phyloP scores from a whole-genome alignment of 2,797 vertebrate species.

The Galaxias olidus region DNA sequence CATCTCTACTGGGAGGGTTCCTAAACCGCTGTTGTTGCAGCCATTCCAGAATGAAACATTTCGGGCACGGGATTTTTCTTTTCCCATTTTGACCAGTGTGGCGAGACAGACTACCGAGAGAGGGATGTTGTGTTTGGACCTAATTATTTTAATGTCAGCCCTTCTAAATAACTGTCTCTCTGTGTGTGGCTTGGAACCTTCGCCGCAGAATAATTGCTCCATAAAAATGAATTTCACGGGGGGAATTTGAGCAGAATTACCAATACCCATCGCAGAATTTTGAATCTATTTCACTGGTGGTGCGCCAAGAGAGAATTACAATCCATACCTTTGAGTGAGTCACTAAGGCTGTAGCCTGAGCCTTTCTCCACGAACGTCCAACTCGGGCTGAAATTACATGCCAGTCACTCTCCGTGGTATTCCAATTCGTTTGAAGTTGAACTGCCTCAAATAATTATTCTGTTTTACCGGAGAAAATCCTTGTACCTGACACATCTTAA shows the following conservation, averaged over 20 bases:
- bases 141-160: neutral
- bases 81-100: neutral
- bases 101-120: neutral
- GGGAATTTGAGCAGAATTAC: neutral
- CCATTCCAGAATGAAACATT: neutral
- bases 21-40: neutral
- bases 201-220: neutral
- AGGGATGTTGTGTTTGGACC: neutral
- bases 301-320: conserved; percentile 27
- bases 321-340: conserved; percentile 36
- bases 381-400: conserved; percentile 52
- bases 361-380: conserved; percentile 46
- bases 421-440: conserved; percentile 57
- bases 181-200: neutral
- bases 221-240: neutral
- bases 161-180: neutral
- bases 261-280: conserved; percentile 40
- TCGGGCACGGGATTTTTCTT: neutral
- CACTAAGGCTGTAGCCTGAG: conserved; percentile 41
- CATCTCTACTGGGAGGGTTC: neutral
- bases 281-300: conserved; percentile 25
- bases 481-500: conserved; percentile 56
- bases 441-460: conserved; percentile 55
- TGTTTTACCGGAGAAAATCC: conserved; percentile 52
- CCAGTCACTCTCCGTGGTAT: conserved; percentile 53